A percentile compares a stretch with the other conserved stretches of the same genome.
phyloP scores from a whole-genome alignment of 2,888 invertebrate species.

The Pristionchus fissidentatus region DNA sequence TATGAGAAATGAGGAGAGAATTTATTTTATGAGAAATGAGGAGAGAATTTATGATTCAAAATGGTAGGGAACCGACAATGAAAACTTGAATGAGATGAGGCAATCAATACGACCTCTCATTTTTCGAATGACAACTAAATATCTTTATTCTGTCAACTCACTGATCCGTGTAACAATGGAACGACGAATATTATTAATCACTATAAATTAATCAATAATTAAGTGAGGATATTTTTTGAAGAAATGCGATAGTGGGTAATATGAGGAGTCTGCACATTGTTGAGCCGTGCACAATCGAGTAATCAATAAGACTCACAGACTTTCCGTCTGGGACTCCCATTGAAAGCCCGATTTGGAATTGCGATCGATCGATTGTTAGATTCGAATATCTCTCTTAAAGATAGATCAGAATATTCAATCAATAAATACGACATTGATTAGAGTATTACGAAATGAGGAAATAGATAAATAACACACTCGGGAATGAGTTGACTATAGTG shows the following conservation, averaged over 20 bases:
- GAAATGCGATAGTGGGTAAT: not conserved
- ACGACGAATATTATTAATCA: slow-evolving; percentile 13
- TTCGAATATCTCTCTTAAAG: no score
- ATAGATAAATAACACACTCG: no score
- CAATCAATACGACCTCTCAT: no score
- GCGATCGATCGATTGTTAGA: slow-evolving; percentile 37
- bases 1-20: not conserved
- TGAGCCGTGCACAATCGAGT: not conserved
- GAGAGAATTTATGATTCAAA: not conserved
- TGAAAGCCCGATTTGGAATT: no score
- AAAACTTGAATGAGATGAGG: no score
- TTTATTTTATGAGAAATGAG: not conserved
- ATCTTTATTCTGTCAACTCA: slow-evolving; percentile 21
- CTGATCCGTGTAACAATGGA: slow-evolving; percentile 30
- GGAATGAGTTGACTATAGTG: not conserved
- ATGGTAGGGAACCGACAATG: not conserved
- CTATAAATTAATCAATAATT: not conserved
- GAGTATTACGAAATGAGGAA: no score
- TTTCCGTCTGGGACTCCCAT: no score
- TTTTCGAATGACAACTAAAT: no score
- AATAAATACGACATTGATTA: no score
- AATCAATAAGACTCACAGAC: no score
- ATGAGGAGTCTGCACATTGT: not conserved
- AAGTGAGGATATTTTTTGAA: not conserved
- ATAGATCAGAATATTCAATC: not conserved